These are phyloP conservation scores for Vespertilio murinus DNA, from an alignment of 2,797 vertebrate species.

Conservation along the genomic window DNA sequence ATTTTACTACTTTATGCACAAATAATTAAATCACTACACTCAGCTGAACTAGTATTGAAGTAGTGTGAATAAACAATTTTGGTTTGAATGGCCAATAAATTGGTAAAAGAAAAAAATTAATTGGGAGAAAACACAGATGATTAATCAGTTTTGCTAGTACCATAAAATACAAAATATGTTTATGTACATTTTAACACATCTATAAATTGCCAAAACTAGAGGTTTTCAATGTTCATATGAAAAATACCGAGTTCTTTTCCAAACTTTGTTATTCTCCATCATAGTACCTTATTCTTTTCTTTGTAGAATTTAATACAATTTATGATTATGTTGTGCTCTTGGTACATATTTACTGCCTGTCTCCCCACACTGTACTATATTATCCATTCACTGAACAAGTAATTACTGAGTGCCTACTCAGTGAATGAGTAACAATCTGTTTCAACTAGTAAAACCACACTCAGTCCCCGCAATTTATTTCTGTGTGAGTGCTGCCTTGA, in stretches of 20 bases:
- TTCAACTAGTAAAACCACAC: neutral
- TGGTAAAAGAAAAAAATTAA: conserved; percentile 45
- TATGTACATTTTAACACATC: conserved; percentile 46
- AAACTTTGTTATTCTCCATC: neutral
- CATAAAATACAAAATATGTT: conserved; percentile 36
- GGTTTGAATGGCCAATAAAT: conserved; percentile 19
- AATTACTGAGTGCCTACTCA: neutral
- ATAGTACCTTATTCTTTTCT: neutral
- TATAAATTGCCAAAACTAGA: conserved; percentile 29
- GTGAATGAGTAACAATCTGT: neutral
- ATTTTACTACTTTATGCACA: conserved; percentile 63
- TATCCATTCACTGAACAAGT: neutral
- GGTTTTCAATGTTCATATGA: conserved; percentile 11
- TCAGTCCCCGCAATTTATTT: neutral
- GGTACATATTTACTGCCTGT: neutral
- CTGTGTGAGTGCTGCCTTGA: neutral
- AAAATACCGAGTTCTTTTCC: neutral
- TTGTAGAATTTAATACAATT: conserved; percentile 24
- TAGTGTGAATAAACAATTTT: conserved; percentile 29
- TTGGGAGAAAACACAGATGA: conserved; percentile 33
- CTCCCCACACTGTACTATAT: neutral
- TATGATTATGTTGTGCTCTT: neutral
- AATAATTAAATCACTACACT: conserved; percentile 71
- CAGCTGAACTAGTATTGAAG: conserved; percentile 61
- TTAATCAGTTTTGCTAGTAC: conserved; percentile 25